phyloP scores from a whole-genome alignment of 2,888 invertebrate genomes.

The Tachina grossa region DNA sequence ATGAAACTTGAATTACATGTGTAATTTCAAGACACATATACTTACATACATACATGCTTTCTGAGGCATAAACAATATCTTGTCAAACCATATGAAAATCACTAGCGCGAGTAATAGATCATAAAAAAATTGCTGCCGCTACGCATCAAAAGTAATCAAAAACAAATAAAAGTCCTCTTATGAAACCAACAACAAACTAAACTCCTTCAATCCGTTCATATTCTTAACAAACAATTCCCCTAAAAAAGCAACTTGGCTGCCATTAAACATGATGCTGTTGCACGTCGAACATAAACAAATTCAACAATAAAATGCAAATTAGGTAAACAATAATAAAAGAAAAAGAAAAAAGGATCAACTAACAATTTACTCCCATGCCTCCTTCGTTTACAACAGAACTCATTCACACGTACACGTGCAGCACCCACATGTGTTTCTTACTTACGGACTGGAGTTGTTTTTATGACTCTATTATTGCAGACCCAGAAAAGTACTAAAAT shows the following conservation, averaged over 20 bases:
- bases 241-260: constrained; percentile 20
- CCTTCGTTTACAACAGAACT: not conserved
- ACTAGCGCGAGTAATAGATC: constrained; percentile 10
- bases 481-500: constrained; percentile 34
- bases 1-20: constrained; percentile 25
- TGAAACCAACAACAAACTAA: constrained; percentile 51
- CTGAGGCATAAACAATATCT: not conserved
- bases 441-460: constrained; percentile 14
- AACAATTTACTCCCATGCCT: constrained; percentile 26
- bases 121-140: constrained; percentile 43
- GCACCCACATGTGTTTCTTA: constrained; percentile 37
- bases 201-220: constrained; percentile 9
- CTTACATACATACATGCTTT: not conserved
- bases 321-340: constrained; percentile 68
- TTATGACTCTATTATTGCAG: constrained; percentile 61
- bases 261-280: constrained; percentile 17
- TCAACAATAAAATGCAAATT: constrained; percentile 61
- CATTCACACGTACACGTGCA: not conserved
- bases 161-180: constrained; percentile 69
- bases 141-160: constrained; percentile 67
- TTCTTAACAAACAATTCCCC: constrained; percentile 15
- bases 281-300: constrained; percentile 52
- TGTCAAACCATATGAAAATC: constrained; percentile 4
- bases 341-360: constrained; percentile 65
- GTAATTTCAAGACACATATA: too few relatives aligned